Evolutionary conservation across 2,888 invertebrate genomes (phyloP), one percentile per base, ranked within the genome.

Genomic region (Leptinotarsa haldemani): DNA sequence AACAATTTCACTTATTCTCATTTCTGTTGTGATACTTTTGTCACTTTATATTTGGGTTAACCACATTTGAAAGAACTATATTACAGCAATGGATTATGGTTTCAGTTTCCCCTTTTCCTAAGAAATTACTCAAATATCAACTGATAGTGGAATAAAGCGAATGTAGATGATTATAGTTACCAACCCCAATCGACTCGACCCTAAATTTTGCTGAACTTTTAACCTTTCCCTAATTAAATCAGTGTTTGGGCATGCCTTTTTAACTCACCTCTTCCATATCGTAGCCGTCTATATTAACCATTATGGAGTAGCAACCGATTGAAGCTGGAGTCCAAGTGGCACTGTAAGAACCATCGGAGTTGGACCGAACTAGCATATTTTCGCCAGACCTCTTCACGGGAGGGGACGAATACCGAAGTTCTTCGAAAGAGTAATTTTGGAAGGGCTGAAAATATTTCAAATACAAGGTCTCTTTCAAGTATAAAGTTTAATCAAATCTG

Each of bases 391-490:
- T 87, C 70, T 92, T 92, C 18, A 92, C 89, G 0, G 91, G 90
- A 1, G 94, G 94, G 5, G 93, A 92, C 69, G 92, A 86, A 73
- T 86, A 92, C 48, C 98, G 92, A 58, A 99, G 88, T 88, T 99
- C 99, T 88, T 99, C 99, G 87, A 98, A 97, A 0, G 97, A 97
- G 85, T 95, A 97, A 85, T 95, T 94, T 83, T 95, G 95, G 87
- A 94, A 97, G 0, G 93, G 92, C 93, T 95, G 88, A 15, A 85
- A 83, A 69, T 56, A 56, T 18, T 52, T 18, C 9, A 18, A 25
- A 58, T 20, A 20, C 58, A 25, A 25, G 13, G 15, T 40, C 0
- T 40, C 9, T 40, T 40, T 40, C 40, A 40, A 9, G 9, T 40
- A 40, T 9, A 2, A 40, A 40, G 9, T 9, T 40, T 5, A 9